Conservation (phyloP, 2,888 invertebrate genomes). For the Mactromeris polynyma region DNA sequence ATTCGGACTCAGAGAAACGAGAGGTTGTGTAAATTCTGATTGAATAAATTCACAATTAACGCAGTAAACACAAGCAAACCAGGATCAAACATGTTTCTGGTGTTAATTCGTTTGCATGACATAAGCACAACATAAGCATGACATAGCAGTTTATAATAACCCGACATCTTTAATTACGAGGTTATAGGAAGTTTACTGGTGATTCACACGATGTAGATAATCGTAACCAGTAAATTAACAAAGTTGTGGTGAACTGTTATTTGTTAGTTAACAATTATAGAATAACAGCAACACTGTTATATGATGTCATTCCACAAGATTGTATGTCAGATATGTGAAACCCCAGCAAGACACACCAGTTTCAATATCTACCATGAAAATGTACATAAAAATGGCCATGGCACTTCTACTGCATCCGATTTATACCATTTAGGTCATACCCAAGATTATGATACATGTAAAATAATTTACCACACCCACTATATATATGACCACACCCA, state of each 20-base stretch:
- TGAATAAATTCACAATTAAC: background rate
- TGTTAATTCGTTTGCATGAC: background rate
- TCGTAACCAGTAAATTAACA: no score
- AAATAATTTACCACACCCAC: background rate
- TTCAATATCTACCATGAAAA: background rate
- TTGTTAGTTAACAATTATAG: background rate
- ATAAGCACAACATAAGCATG: background rate
- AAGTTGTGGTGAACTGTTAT: background rate
- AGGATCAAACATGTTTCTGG: background rate
- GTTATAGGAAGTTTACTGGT: background rate
- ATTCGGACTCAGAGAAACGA: no score
- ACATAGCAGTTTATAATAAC: background rate
- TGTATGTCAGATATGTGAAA: background rate
- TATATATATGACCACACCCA: background rate
- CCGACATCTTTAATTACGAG: background rate
- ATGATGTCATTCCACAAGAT: background rate
- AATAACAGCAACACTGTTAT: background rate
- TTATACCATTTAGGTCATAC: no score
- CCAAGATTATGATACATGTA: no score
- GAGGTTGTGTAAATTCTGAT: background rate
- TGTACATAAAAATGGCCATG: background rate
- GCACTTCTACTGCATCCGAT: background rate
- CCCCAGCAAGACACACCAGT: background rate
- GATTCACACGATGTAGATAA: no score
- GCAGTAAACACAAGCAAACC: background rate